Base-by-base conservation (phyloP, 2,797 vertebrate species). In the Phylloscopus collybita region DNA sequence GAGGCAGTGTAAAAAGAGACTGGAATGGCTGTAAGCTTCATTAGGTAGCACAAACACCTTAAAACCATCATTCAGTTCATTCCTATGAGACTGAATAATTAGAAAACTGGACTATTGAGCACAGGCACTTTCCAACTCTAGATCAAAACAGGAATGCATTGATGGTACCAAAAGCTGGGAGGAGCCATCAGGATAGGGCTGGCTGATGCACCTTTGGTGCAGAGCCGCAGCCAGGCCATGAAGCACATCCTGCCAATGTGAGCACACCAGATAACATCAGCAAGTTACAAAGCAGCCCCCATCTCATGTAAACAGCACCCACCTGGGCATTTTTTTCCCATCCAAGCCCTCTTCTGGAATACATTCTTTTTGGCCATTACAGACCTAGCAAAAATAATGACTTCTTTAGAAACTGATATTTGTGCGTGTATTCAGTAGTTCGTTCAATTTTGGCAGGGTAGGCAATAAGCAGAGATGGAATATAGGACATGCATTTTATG, bases 21-120 rank as follows among this genome's bases (percentile, higher is more conserved):
- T 66, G 23, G 25, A 51, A 72, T 36, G 22, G 45, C 21, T 38
- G 1, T 9, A 53, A 80, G 1, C 6, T 38, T 21, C 3, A 0
- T 53, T 25, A 87, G n/a, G 40, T 7, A 44, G 45, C 29, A 19
- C 16, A 53, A 74, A 80, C 32, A 70, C 38, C 61, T 76, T 70
- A 49, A 87, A 94, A 38, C 3, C 53, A 47, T 38, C 22, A 60
- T 47, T 86, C 56, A 22, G 6, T 32, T 92, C 50, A n/a, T 82
- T 83, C 6, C 53, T 38, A 12, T 10, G 21, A 67, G 47, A 80
- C 11, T 32, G n/a, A 91, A 85, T 56, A 56, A 80, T 49, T 56
- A 91, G 26, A 36, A 92, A 92, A 13, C 21, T 26, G 13, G 29
- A 76, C 17, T 30, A 19, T 5, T 42, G n/a, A 79, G 64, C 11